Evolutionary conservation across 2,797 vertebrate species (phyloP).

Genomic region (Gymnocypris eckloni): DNA sequence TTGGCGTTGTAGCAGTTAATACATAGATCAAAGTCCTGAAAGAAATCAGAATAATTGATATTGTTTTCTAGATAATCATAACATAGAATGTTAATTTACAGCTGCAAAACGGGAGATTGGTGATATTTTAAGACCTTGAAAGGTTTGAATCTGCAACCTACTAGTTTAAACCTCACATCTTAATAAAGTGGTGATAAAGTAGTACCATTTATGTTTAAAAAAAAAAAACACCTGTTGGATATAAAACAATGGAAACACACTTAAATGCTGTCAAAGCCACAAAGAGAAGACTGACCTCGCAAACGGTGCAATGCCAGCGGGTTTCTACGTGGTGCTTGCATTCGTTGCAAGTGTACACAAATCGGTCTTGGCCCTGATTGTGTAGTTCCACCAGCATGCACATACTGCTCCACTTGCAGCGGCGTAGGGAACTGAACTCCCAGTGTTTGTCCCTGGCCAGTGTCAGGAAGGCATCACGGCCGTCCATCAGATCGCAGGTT

Average conservation of each 20-base stretch:
- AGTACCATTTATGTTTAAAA: neutral
- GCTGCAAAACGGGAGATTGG: too few relatives aligned
- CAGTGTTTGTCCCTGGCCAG: slow-evolving; percentile 96
- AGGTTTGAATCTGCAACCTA: neutral
- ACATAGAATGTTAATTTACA: slow-evolving; percentile 29
- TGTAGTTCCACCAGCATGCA: slow-evolving; percentile 98
- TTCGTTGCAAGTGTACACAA: slow-evolving; percentile 98
- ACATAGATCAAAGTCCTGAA: slow-evolving; percentile 95
- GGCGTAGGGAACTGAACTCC: slow-evolving; percentile 95
- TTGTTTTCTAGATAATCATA: slow-evolving; percentile 21
- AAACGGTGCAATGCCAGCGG: slow-evolving; percentile 96
- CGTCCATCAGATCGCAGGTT: slow-evolving; percentile 98
- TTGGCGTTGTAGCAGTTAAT: slow-evolving; percentile 96
- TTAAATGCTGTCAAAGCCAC: neutral
- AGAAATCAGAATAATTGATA: slow-evolving; percentile 21
- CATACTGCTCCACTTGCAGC: slow-evolving; percentile 97
- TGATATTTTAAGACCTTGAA: neutral
- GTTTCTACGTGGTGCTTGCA: slow-evolving; percentile 99
- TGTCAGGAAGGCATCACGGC: slow-evolving; percentile 95
- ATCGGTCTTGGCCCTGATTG: slow-evolving; percentile 96
- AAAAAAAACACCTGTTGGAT: too few relatives aligned
- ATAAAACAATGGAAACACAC: neutral
- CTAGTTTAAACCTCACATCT: neutral
- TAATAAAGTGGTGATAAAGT: neutral
- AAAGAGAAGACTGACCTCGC: slow-evolving; percentile 83